Evolutionary conservation across 2,113 vertebrate species (phyloP).

Genomic region (Bothrops jararaca): DNA sequence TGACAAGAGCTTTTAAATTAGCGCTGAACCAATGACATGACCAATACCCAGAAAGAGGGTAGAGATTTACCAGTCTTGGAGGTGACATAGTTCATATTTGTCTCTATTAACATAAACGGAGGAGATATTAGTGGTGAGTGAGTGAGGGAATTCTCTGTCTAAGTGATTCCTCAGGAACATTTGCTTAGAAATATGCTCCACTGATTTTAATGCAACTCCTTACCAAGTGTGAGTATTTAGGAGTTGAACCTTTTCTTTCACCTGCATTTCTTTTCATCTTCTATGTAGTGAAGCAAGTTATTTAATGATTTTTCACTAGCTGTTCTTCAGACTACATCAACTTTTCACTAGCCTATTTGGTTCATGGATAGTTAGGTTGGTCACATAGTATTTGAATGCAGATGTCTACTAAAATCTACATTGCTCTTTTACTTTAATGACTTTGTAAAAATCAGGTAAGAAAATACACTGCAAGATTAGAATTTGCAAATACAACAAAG

Average conservation of each 20-base stretch:
- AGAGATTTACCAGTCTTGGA: background rate
- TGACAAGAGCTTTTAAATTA: background rate
- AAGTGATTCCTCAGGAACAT: background rate
- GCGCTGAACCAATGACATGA: background rate
- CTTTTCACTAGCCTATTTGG: slow-evolving; percentile 29
- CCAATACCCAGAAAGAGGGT: background rate
- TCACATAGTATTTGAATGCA: slow-evolving; percentile 44
- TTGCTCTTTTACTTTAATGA: slow-evolving; percentile 43
- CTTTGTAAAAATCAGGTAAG: slow-evolving; percentile 40
- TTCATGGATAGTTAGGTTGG: slow-evolving; percentile 34
- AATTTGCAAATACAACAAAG: background rate
- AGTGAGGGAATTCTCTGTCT: background rate
- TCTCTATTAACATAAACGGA: background rate
- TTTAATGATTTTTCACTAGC: slow-evolving; percentile 34
- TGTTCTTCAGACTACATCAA: slow-evolving; percentile 17
- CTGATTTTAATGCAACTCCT: background rate
- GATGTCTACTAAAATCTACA: slow-evolving; percentile 53
- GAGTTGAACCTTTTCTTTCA: background rate
- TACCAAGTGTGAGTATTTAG: background rate
- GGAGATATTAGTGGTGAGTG: background rate
- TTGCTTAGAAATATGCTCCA: background rate
- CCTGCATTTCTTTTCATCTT: background rate
- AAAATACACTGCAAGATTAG: slow-evolving; percentile 45
- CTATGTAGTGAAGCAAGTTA: slow-evolving; percentile 23
- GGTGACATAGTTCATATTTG: background rate